Percentiles rank a stretch among this genome's conserved stretches.
Evolutionary conservation across 2,888 invertebrate species (phyloP).

Genomic region (Metallyticus violacea): DNA sequence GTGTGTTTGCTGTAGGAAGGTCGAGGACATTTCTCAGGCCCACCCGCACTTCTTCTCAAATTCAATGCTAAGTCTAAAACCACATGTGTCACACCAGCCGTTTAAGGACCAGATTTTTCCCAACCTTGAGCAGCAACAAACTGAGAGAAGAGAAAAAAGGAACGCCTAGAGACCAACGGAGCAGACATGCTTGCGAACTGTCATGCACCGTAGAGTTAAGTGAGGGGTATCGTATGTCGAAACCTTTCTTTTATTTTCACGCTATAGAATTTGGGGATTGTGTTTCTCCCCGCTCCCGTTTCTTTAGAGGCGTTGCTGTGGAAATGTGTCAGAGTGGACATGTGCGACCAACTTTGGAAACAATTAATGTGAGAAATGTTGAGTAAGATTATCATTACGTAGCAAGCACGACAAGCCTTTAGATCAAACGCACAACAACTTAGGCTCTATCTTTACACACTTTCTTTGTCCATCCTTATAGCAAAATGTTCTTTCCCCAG

Average conservation of each 20-base stretch:
- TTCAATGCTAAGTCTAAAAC: not conserved
- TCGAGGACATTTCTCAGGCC: not conserved
- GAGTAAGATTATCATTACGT: too few species aligned
- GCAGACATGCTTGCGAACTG: not conserved
- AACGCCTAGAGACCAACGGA: not conserved
- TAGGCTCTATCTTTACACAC: too few species aligned
- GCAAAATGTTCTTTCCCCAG: too few species aligned
- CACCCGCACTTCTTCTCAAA: not conserved
- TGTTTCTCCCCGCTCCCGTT: not conserved
- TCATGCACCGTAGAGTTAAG: not conserved
- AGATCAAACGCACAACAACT: too few species aligned
- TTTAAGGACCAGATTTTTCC: not conserved
- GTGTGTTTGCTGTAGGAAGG: too few species aligned
- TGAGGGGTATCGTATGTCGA: not conserved
- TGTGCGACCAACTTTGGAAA: too few species aligned
- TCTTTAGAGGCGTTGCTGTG: not conserved
- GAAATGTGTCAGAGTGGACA: too few species aligned
- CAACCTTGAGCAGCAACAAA: not conserved
- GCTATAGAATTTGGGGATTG: not conserved
- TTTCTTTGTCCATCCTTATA: too few species aligned
- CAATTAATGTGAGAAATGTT: too few species aligned
- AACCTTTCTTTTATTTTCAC: not conserved
- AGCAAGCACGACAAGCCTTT: too few species aligned
- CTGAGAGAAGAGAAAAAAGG: not conserved
- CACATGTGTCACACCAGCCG: not conserved